phyloP scores from a whole-genome alignment of 2,888 invertebrate species.

The Entomobrya proxima region DNA sequence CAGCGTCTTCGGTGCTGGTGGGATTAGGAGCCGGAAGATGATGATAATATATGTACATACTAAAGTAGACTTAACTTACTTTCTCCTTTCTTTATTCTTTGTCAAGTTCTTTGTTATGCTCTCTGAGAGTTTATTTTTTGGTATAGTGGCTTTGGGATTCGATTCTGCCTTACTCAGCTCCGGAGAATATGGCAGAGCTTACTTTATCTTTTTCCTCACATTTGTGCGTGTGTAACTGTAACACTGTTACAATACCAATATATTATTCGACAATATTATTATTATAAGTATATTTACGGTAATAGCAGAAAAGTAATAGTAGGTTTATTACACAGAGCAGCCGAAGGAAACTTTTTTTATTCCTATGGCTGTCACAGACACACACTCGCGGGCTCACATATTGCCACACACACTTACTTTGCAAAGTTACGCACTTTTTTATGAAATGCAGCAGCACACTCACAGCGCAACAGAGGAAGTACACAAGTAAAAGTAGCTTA shows the following conservation, averaged over 20 bases:
- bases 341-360: background rate
- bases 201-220: background rate
- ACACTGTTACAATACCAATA: background rate
- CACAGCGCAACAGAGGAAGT: background rate
- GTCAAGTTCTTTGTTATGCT: background rate
- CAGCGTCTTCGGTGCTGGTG: too few species aligned
- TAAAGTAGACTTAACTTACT: conserved; percentile 17
- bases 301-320: background rate
- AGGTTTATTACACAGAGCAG: background rate
- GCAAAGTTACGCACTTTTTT: background rate
- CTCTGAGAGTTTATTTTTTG: too few species aligned
- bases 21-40: too few species aligned
- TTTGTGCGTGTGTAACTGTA: background rate
- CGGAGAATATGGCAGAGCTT: background rate
- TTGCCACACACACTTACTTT: background rate
- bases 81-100: background rate
- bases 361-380: background rate
- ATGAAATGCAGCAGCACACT: background rate
- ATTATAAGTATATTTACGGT: background rate
- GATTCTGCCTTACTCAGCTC: background rate
- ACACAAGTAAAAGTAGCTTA: background rate
- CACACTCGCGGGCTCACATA: background rate
- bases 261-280: background rate
- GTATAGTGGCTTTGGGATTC: background rate
- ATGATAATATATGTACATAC: conserved; percentile 15